phyloP scores from a whole-genome alignment of 2,888 invertebrate genomes.

The Eudasyphora cyanicolor region DNA sequence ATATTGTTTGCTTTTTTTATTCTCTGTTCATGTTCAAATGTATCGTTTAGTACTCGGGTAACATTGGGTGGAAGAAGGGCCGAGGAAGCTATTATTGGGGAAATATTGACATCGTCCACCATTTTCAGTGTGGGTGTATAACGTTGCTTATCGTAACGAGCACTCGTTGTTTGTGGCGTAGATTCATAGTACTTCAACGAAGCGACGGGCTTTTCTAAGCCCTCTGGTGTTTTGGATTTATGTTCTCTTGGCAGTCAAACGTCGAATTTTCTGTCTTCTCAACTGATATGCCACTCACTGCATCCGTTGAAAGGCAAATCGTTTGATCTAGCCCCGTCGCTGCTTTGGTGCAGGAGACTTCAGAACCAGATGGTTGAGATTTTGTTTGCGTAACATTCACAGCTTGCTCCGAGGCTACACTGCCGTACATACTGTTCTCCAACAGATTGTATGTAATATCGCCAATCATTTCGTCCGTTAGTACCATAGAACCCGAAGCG shows the following conservation, averaged over 20 bases:
- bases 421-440: conserved; percentile 71
- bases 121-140: conserved; percentile 73
- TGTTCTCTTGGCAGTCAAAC: conserved; percentile 67
- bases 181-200: conserved; percentile 73
- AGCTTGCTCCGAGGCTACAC: conserved; percentile 43
- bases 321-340: conserved; percentile 71
- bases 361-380: conserved; percentile 38
- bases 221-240: conserved; percentile 73
- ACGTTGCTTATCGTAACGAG: conserved; percentile 68
- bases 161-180: conserved; percentile 73
- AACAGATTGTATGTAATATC: conserved; percentile 77
- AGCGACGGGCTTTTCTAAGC: conserved; percentile 67
- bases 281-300: conserved; percentile 34
- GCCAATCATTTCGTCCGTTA: conserved; percentile 76
- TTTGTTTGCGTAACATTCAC: conserved; percentile 47
- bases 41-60: conserved; percentile 69
- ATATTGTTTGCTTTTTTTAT: conserved; percentile 56
- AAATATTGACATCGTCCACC: conserved; percentile 74
- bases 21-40: conserved; percentile 67
- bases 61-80: conserved; percentile 56
- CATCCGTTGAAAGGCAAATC: conserved; percentile 63
- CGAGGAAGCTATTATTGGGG: conserved; percentile 73
- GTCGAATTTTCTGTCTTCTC: conserved; percentile 68
- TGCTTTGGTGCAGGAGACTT: conserved; percentile 69
- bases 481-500: conserved; percentile 73